Evolutionary conservation across 1,140 invertebrate genomes (phyloP).

Genomic region (Watersipora subatra): DNA sequence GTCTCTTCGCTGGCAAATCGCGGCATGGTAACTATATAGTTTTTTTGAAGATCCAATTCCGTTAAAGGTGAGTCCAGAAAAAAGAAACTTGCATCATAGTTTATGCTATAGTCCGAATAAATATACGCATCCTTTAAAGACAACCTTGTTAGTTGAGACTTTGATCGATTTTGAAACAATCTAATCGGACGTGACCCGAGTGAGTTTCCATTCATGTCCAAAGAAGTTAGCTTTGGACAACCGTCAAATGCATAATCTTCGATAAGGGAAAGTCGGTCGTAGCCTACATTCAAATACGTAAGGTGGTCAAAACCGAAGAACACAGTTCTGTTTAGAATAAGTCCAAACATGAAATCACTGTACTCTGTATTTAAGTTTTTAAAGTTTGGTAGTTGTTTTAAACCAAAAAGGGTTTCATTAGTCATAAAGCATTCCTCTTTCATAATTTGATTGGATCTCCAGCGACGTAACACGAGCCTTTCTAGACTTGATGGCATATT

Average conservation of each 20-base stretch:
- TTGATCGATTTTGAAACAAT: neutral
- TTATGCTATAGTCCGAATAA: neutral
- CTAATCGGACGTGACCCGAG: neutral
- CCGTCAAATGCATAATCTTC: neutral
- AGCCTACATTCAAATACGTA: neutral
- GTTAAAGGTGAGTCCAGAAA: neutral
- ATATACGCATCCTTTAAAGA: neutral
- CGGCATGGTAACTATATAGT: neutral
- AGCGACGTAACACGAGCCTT: neutral
- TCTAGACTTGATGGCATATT: neutral
- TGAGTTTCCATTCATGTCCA: neutral
- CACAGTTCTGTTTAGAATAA: neutral
- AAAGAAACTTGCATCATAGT: neutral
- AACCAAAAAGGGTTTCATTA: neutral
- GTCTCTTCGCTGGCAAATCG: too few relatives aligned
- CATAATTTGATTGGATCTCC: neutral
- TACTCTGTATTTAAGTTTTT: neutral
- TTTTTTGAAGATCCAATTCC: neutral
- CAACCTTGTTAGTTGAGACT: neutral
- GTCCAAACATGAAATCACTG: neutral
- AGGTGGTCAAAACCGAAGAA: neutral
- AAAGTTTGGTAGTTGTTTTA: neutral
- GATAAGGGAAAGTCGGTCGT: neutral
- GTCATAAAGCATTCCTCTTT: neutral
- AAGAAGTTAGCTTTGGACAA: neutral